A percentile compares a stretch with the other conserved stretches of the same genome.
Conservation (phyloP, 2,888 invertebrate species). For the Cacoxenus indagator region DNA sequence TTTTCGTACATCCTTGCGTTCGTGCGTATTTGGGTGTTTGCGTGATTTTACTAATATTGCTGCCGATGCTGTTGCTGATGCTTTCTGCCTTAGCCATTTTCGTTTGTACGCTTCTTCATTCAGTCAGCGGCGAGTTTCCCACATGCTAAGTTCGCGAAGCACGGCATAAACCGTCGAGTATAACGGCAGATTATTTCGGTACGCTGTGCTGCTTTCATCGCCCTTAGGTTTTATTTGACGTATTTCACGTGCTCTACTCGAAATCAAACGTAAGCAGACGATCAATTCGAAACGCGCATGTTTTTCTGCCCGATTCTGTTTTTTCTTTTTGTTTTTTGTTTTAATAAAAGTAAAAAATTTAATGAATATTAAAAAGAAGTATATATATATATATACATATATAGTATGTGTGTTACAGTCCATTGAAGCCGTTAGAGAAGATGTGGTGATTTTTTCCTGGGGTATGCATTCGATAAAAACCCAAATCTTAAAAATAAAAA, state of each 20-base stretch:
- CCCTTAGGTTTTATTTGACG: neutral
- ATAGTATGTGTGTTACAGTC: no score
- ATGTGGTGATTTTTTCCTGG: no score
- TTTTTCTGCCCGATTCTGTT: no score
- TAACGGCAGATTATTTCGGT: slow-evolving; percentile 28
- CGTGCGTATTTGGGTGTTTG: slow-evolving; percentile 27
- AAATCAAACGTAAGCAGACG: neutral
- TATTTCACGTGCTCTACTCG: neutral
- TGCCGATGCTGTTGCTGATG: neutral
- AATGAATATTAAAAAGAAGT: no score
- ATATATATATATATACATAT: no score
- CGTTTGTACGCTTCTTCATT: slow-evolving; percentile 31
- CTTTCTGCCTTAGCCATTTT: neutral
- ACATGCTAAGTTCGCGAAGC: slow-evolving; percentile 38
- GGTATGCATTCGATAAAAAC: no score
- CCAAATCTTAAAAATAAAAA: no score
- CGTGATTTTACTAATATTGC: slow-evolving; percentile 36
- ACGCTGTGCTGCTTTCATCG: slow-evolving; percentile 36
- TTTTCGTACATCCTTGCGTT: no score
- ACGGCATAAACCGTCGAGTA: neutral
- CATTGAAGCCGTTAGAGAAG: no score
- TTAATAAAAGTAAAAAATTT: no score
- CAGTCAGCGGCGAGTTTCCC: slow-evolving; percentile 55
- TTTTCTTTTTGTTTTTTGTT: no score
- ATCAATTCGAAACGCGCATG: slow-evolving; percentile 1